phyloP scores from a whole-genome alignment of 2,888 invertebrate genomes.

The Mythimna ferrago region DNA sequence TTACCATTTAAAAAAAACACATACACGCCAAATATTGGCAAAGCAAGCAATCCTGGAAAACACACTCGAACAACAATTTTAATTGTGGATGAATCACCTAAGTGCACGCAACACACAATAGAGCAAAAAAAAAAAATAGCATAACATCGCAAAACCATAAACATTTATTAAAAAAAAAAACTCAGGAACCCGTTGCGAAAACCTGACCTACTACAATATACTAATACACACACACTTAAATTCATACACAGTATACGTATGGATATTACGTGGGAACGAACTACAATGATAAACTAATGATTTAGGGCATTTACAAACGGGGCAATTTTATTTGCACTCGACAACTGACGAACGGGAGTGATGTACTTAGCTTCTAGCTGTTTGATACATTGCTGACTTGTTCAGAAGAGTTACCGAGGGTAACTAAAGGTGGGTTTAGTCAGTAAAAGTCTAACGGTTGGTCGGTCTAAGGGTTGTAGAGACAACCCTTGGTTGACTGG shows the following conservation, averaged over 20 bases:
- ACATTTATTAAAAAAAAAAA: constrained; percentile 27
- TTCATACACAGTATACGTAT: constrained; percentile 42
- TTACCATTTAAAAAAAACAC: too few species aligned
- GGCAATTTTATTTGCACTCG: constrained; percentile 3
- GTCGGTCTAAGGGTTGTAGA: too few species aligned
- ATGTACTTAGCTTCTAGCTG: background rate
- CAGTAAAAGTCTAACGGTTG: too few species aligned
- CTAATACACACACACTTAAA: constrained; percentile 50
- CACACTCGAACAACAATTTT: constrained; percentile 4
- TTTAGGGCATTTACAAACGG: constrained; percentile 54
- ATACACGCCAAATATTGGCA: background rate
- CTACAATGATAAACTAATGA: constrained; percentile 38
- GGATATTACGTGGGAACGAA: constrained; percentile 64
- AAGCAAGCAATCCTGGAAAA: background rate
- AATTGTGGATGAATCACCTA: constrained; percentile 2
- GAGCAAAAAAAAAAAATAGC: constrained; percentile 29
- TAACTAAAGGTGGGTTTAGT: too few species aligned
- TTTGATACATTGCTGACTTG: background rate
- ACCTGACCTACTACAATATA: constrained; percentile 76
- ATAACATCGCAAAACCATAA: constrained; percentile 27
- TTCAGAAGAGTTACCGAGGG: too few species aligned
- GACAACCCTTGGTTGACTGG: too few species aligned
- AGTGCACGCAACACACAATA: constrained; percentile 6
- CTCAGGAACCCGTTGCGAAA: constrained; percentile 67
- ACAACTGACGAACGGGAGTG: constrained; percentile 15